These are phyloP conservation scores for Clarias platycephalus DNA, from an alignment of 2,797 vertebrate genomes.

Conservation along the genomic window DNA sequence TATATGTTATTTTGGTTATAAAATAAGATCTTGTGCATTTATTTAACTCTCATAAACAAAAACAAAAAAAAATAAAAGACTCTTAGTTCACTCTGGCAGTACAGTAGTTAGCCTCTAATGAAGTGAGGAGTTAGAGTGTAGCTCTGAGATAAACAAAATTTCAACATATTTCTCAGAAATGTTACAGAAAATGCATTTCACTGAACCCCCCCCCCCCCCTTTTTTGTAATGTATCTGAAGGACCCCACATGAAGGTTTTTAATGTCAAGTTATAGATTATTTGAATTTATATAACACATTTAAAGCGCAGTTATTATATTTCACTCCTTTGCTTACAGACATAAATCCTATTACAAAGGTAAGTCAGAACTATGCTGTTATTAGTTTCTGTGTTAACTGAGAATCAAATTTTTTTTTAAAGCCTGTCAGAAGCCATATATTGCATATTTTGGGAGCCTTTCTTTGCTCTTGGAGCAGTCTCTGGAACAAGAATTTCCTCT, in stretches of 20 bases:
- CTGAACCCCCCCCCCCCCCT: fast-evolving
- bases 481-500: too few species aligned
- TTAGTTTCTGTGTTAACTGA: neutral
- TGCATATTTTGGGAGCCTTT: neutral
- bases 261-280: neutral
- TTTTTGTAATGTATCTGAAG: neutral
- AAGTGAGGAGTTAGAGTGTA: neutral
- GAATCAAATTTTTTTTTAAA: neutral
- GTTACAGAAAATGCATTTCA: neutral
- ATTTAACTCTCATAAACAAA: neutral
- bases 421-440: neutral
- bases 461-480: neutral
- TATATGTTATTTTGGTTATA: neutral
- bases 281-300: neutral
- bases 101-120: neutral
- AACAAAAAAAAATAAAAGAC: too few species aligned
- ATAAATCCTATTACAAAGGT: neutral
- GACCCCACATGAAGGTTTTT: neutral
- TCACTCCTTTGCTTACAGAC: too few species aligned
- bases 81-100: neutral
- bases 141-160: neutral
- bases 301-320: neutral
- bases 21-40: neutral
- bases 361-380: neutral
- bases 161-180: neutral